Base-by-base conservation (phyloP, 2,888 invertebrate genomes). In the Aleiodes alternator region DNA sequence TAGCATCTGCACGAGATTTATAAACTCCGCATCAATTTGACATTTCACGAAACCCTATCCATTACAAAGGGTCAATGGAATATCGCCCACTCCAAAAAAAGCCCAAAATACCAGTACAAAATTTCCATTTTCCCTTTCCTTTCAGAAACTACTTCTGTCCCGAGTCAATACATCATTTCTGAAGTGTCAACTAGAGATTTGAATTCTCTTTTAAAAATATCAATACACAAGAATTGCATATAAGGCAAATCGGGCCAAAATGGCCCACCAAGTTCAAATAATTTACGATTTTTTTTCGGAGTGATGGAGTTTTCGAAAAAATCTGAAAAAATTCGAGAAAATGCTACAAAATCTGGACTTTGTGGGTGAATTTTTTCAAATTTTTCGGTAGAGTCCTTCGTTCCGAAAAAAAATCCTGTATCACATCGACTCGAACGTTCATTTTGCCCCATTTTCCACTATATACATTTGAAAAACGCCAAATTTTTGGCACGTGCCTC, bases 51-150 rank as follows among this genome's bases (percentile, higher is more conserved):
- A 59, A 38, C 34, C 61, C 64, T 64, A 43, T 64, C 64, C 43
- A 43, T 64, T 43, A 64, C 64, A 64, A 64, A 64, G 48, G 64
- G 43, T 64, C 64, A 64, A 16, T 64, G 43, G 43, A 23, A 64
- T 23, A 43, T 43, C 14, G 43, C 3, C 64, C 64, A 64, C 16
- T 64, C 64, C 1, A 64, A 9, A 16, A 34, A 23, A 23, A 23
- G 23, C 8, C 14, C 23, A 23, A 61, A 23, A 61, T 5, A 14
- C 43, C 5, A 14, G 3, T n/a, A 38, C 14, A 31, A 14, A 11
- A 43, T 64, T n/a, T 14, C 43, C 23, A 12, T 48, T 43, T 64
- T 11, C 64, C 8, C 7, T 55, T 55, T n/a, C 16, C 23, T 43
- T 16, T 64, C 7, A 23, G 6, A 7, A 56, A 56, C 5, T 56